Conservation (phyloP, 2,113 vertebrate genomes). For the Heliornis fulica region DNA sequence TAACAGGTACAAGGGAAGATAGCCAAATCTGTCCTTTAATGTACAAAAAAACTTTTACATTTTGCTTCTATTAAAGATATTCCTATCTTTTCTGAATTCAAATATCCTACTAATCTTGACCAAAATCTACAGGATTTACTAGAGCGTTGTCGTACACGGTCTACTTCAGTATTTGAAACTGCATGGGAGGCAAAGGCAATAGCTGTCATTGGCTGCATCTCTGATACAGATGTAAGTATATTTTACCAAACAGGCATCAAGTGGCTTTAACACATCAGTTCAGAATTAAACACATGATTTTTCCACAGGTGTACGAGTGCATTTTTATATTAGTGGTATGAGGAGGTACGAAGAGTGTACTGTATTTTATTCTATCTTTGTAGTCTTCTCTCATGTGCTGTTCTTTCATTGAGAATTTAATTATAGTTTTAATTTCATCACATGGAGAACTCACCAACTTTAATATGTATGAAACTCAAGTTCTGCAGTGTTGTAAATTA, state of each 20-base stretch:
- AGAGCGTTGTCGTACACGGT: slow-evolving; percentile 85
- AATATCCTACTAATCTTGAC: not conserved
- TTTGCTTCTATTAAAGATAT: not conserved
- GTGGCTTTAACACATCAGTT: not conserved
- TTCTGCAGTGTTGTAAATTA: not conserved
- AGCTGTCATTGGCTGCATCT: slow-evolving; percentile 87
- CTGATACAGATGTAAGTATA: slow-evolving; percentile 85
- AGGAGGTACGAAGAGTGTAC: not conserved
- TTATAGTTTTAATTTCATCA: not conserved
- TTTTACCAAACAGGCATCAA: not conserved
- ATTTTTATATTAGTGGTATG: not conserved
- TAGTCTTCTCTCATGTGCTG: not conserved
- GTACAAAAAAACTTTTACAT: accelerated
- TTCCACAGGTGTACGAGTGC: not conserved
- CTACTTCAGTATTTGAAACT: slow-evolving; percentile 87
- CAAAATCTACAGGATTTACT: slow-evolving; percentile 83
- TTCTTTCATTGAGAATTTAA: not conserved
- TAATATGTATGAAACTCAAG: not conserved
- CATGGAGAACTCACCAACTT: not conserved
- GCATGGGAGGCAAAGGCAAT: slow-evolving; percentile 95
- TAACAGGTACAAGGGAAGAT: not conserved
- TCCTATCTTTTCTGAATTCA: not conserved
- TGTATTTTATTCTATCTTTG: not conserved
- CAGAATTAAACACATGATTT: not conserved
- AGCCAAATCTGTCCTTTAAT: not conserved